phyloP scores from a whole-genome alignment of 2,888 invertebrate genomes.

The Pheosia tremula region DNA sequence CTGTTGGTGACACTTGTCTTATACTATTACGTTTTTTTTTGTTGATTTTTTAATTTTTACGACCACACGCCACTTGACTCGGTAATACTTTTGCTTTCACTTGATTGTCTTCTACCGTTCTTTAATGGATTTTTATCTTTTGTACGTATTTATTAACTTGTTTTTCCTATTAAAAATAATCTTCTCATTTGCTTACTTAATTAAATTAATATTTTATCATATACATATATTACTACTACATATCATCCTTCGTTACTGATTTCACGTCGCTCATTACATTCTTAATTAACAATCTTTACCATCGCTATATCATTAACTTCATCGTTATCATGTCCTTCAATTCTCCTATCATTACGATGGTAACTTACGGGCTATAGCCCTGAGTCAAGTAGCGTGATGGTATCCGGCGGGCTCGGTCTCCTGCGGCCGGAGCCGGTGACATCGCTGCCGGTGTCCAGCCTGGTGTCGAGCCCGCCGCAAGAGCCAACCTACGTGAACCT shows the following conservation, averaged over 20 bases:
- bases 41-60: slow-evolving; percentile 41
- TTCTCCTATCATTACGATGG: neutral
- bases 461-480: slow-evolving; percentile 88
- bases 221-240: too few species aligned
- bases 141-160: too few species aligned
- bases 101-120: neutral
- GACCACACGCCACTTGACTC: slow-evolving; percentile 73
- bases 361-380: slow-evolving; percentile 59
- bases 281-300: too few species aligned
- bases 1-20: slow-evolving; percentile 70
- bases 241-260: too few species aligned
- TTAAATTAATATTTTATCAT: too few species aligned
- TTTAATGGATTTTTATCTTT: too few species aligned
- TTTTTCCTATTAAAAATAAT: too few species aligned
- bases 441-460: slow-evolving; percentile 71
- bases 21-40: slow-evolving; percentile 46
- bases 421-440: slow-evolving; percentile 83
- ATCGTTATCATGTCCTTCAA: neutral
- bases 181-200: too few species aligned
- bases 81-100: slow-evolving; percentile 12
- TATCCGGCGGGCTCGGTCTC: slow-evolving; percentile 76
- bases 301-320: neutral
- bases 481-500: slow-evolving; percentile 98
- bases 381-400: slow-evolving; percentile 85
- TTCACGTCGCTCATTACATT: too few species aligned